Percentiles rank a stretch among this genome's conserved stretches.
Evolutionary conservation across 2,797 vertebrate genomes (phyloP).

Genomic region (Sebastes melanostomus): DNA sequence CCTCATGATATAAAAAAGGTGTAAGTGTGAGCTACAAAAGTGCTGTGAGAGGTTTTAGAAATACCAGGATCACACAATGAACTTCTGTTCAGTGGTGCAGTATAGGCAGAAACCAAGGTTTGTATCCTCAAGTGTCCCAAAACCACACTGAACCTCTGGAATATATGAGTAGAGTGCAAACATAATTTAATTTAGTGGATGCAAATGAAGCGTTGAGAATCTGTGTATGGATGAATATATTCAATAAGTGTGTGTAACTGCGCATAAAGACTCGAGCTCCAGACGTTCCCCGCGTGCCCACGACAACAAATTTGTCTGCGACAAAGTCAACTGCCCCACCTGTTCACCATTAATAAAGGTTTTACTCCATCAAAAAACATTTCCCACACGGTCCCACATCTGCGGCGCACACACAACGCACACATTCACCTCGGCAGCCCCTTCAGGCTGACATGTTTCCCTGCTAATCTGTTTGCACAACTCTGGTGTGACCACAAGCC

Average conservation of each 20-base stretch:
- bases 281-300: slow-evolving; percentile 12
- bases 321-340: slow-evolving; percentile 60
- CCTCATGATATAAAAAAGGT: not conserved
- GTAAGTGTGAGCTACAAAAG: not conserved
- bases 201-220: slow-evolving; percentile 47
- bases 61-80: slow-evolving; percentile 7
- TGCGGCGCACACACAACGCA: slow-evolving; percentile 68
- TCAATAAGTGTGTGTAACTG: not conserved
- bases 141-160: slow-evolving; percentile 39
- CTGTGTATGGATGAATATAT: slow-evolving; percentile 4
- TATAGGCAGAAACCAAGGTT: slow-evolving; percentile 17
- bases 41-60: slow-evolving; percentile 6
- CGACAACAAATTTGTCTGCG: slow-evolving; percentile 48
- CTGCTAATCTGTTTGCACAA: slow-evolving; percentile 81
- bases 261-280: not conserved
- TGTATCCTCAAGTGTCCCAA: slow-evolving; percentile 33
- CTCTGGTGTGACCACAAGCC: slow-evolving; percentile 73
- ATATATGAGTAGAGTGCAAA: slow-evolving; percentile 36
- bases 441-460: slow-evolving; percentile 71
- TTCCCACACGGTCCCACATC: slow-evolving; percentile 75
- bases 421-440: slow-evolving; percentile 69
- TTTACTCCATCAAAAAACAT: slow-evolving; percentile 69
- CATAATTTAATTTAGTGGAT: slow-evolving; percentile 44
- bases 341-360: slow-evolving; percentile 70
- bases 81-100: slow-evolving; percentile 22